Evolutionary conservation across 2,888 invertebrate genomes (phyloP).

Genomic region (Drosophila anomalata): DNA sequence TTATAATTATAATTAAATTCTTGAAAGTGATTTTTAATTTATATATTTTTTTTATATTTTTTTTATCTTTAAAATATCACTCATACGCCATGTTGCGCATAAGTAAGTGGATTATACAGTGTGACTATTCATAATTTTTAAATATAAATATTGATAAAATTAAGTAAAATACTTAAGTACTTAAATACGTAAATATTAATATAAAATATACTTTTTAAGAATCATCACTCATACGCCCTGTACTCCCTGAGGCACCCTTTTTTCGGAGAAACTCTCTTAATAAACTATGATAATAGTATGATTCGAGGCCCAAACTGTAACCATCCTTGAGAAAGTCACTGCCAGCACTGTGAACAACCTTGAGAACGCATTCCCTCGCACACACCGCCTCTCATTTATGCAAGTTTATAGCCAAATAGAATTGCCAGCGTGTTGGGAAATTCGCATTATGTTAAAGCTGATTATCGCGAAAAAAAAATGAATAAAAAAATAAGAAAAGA

Average conservation of each 20-base stretch:
- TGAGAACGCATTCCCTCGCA: slow-evolving; percentile 28
- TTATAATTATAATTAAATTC: no score
- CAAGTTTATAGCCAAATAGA: slow-evolving; percentile 12
- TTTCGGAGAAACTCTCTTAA: background rate
- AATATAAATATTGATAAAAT: no score
- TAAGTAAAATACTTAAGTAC: no score
- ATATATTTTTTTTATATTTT: background rate
- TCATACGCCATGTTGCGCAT: background rate
- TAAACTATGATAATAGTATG: background rate
- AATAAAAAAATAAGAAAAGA: slow-evolving; percentile 5
- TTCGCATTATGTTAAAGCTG: slow-evolving; percentile 43
- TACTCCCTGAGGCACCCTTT: background rate
- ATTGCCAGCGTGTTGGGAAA: slow-evolving; percentile 26
- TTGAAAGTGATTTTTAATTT: no score
- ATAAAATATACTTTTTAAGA: no score
- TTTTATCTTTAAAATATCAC: background rate
- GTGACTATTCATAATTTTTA: no score
- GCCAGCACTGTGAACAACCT: slow-evolving; percentile 49
- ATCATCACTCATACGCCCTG: background rate
- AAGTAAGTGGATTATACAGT: no score
- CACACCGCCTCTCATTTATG: background rate
- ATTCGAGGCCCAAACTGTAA: background rate
- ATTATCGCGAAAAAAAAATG: slow-evolving; percentile 30
- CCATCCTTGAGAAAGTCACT: slow-evolving; percentile 7
- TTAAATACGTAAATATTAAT: no score